Evolutionary conservation across 1,140 invertebrate genomes (phyloP).

Genomic region (Triops cancriformis): DNA sequence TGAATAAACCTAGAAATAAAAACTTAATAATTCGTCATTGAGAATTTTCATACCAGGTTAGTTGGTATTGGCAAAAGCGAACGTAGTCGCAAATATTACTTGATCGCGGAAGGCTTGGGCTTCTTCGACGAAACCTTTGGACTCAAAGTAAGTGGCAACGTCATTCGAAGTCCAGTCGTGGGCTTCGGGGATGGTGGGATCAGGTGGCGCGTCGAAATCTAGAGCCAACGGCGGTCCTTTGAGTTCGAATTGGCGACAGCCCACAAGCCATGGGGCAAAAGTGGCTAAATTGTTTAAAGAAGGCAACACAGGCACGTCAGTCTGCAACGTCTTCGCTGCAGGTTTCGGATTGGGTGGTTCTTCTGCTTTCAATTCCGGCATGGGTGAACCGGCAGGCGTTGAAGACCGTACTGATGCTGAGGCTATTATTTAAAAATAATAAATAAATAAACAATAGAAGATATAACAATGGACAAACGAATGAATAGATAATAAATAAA

Average conservation of each 20-base stretch:
- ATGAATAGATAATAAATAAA: too few relatives aligned
- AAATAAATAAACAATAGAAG: too few relatives aligned
- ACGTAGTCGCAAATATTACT: slow-evolving; percentile 42
- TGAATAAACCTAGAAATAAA: too few relatives aligned
- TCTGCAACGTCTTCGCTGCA: not conserved
- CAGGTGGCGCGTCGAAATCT: slow-evolving; percentile 16
- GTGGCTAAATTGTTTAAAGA: slow-evolving; percentile 4
- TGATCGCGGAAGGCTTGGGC: slow-evolving; percentile 69
- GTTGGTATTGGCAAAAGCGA: too few relatives aligned
- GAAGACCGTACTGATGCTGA: not conserved
- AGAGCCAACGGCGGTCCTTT: slow-evolving; percentile 23
- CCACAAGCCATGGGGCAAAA: slow-evolving; percentile 23
- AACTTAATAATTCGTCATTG: too few relatives aligned
- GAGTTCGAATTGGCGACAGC: slow-evolving; percentile 21
- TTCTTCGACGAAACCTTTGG: slow-evolving; percentile 60
- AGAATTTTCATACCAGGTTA: too few relatives aligned
- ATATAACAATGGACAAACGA: too few relatives aligned
- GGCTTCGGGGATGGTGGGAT: slow-evolving; percentile 59
- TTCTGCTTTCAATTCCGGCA: slow-evolving; percentile 15
- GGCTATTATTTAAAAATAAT: too few relatives aligned
- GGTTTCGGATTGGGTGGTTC: not conserved
- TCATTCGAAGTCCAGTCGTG: slow-evolving; percentile 68
- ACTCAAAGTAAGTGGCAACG: slow-evolving; percentile 67
- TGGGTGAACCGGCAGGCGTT: slow-evolving; percentile 16
- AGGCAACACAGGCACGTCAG: not conserved